Percentiles rank a stretch among this genome's conserved stretches.
Evolutionary conservation across 2,888 invertebrate genomes (phyloP).

Genomic region (Epistrophe grossulariae): DNA sequence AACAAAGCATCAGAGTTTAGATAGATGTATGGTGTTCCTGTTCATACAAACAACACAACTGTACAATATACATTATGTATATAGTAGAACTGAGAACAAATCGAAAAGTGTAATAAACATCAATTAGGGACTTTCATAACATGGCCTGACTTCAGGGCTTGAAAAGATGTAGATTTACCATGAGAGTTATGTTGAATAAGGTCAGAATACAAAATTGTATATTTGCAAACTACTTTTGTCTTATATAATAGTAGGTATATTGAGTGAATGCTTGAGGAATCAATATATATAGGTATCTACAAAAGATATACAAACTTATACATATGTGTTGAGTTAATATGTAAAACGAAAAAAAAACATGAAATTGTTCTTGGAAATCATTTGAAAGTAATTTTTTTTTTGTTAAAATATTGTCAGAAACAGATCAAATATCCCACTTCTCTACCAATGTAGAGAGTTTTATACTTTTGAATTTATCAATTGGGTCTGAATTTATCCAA

Average conservation of each 20-base stretch:
- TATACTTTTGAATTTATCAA: too few relatives aligned
- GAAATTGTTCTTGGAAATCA: conserved; percentile 38
- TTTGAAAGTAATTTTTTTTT: conserved; percentile 39
- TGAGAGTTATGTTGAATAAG: conserved; percentile 63
- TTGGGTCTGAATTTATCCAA: background rate
- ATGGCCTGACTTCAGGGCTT: conserved; percentile 62
- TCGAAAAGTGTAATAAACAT: conserved; percentile 76
- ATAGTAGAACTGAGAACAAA: conserved; percentile 50
- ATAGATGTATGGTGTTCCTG: conserved; percentile 8
- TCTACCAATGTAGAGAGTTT: background rate
- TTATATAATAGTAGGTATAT: background rate
- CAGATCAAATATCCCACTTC: background rate
- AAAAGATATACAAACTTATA: background rate
- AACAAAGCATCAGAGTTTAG: conserved; percentile 37
- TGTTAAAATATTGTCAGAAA: background rate
- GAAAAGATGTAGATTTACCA: conserved; percentile 69
- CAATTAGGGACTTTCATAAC: conserved; percentile 74
- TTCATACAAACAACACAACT: background rate
- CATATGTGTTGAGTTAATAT: background rate
- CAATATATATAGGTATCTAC: background rate
- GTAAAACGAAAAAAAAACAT: background rate
- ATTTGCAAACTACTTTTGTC: conserved; percentile 36
- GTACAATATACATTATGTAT: background rate
- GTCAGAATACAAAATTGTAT: conserved; percentile 59
- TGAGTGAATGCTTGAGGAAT: conserved; percentile 16